Base-by-base conservation (phyloP, 2,888 invertebrate genomes). In the Neocrepidodera transversa region DNA sequence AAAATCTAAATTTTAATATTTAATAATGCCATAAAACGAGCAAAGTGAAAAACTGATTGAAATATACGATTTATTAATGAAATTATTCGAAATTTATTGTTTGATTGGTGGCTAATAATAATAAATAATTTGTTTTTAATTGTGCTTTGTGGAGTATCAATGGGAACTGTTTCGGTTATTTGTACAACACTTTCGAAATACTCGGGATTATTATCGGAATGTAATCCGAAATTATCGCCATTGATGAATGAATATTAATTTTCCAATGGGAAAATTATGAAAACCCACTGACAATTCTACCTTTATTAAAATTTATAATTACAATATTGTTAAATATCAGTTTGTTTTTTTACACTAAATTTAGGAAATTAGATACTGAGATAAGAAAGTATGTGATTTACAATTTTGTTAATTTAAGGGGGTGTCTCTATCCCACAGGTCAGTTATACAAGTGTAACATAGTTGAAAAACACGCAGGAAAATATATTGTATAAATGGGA, bases 91-190 rank as follows among this genome's bases (percentile, higher is more conserved):
- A 61, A 65, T 65, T 65, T 64, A 64, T 64, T 53, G 64, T 60
- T 58, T 57, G 61, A 63, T 62, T 47, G 59, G 56, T 40, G 61
- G 58, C 63, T 62, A 58, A 65, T 65, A 60, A 66, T 65, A 65
- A 66, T 65, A 66, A 68, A 63, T 65, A 57, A 68, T 66, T 66
- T 61, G 66, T 68, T 68, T 68, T 68, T 66, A 66, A 68, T 65
- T 60, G 66, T 57, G 61, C 62, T 59, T 65, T 60, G 63, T 58
- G 48, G 48, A 40, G 50, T 47, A 52, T 57, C 52, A 59, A 65
- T 65, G 65, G 62, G 60, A 58, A 62, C 56, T 53, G 62, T 62
- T 65, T 62, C 62, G 65, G 58, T 58, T 60, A 20, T 59, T 56
- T 60, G 58, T 56, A 56, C 56, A 55, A 60, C 63, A 63, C 60